phyloP scores from a whole-genome alignment of 2,888 invertebrate genomes.

The Tetragonisca angustula region DNA sequence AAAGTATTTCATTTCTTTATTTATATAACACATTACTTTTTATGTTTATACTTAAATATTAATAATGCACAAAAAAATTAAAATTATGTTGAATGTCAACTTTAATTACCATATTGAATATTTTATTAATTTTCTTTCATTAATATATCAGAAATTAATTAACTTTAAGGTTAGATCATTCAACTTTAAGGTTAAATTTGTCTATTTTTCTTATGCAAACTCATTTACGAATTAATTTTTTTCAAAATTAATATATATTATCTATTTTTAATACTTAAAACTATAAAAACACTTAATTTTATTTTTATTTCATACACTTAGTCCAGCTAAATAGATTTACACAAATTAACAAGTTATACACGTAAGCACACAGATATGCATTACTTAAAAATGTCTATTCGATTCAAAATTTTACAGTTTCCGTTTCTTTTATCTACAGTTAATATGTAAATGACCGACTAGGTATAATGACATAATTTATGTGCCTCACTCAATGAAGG shows the following conservation, averaged over 20 bases:
- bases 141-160: background rate
- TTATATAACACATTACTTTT: background rate
- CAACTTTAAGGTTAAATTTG: slow-evolving; percentile 5
- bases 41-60: background rate
- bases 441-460: background rate
- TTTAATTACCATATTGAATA: slow-evolving; percentile 37
- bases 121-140: background rate
- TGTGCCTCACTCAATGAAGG: too few relatives aligned
- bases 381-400: background rate
- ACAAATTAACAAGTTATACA: background rate
- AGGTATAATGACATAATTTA: background rate
- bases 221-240: background rate
- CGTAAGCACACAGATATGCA: background rate
- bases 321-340: background rate
- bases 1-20: background rate
- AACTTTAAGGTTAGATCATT: slow-evolving; percentile 3
- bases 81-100: background rate
- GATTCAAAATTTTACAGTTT: background rate
- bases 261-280: background rate
- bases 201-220: background rate
- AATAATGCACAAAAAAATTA: background rate
- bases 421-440: background rate
- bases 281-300: background rate
- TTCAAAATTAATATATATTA: background rate
- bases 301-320: background rate